Evolutionary conservation across 2,113 vertebrate genomes (phyloP).

Genomic region (Mesembrinibis cayennensis): DNA sequence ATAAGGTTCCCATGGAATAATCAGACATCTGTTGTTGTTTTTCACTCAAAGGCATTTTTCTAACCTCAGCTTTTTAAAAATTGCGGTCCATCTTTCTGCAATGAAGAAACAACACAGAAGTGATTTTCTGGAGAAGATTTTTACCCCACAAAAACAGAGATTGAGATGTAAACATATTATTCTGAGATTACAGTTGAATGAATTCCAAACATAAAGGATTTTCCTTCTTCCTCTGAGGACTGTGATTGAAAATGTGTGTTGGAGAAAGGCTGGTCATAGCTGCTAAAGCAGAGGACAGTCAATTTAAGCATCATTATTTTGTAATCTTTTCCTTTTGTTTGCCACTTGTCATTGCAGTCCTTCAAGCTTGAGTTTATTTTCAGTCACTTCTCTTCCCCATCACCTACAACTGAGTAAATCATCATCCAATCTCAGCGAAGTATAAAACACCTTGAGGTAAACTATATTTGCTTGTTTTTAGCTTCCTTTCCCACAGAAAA

Average conservation of each 20-base stretch:
- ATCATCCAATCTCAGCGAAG: background rate
- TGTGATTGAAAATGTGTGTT: slow-evolving; percentile 15
- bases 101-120: background rate
- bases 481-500: background rate
- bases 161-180: background rate
- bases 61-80: slow-evolving; percentile 46
- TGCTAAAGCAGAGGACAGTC: background rate
- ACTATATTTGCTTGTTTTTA: background rate
- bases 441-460: background rate
- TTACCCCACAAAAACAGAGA: background rate
- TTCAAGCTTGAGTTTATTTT: background rate
- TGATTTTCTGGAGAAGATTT: background rate
- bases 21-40: slow-evolving; percentile 69
- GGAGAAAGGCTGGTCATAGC: background rate
- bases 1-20: slow-evolving; percentile 52
- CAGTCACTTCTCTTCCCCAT: background rate
- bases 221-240: background rate
- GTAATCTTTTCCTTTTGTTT: background rate
- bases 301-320: background rate
- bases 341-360: background rate
- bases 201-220: slow-evolving; percentile 30
- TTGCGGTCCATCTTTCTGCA: background rate
- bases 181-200: slow-evolving; percentile 22
- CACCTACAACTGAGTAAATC: background rate
- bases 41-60: slow-evolving; percentile 41